Percentiles rank a stretch among this genome's conserved stretches.
Conservation (phyloP, 2,113 vertebrate genomes). For the Mungos mungo region DNA sequence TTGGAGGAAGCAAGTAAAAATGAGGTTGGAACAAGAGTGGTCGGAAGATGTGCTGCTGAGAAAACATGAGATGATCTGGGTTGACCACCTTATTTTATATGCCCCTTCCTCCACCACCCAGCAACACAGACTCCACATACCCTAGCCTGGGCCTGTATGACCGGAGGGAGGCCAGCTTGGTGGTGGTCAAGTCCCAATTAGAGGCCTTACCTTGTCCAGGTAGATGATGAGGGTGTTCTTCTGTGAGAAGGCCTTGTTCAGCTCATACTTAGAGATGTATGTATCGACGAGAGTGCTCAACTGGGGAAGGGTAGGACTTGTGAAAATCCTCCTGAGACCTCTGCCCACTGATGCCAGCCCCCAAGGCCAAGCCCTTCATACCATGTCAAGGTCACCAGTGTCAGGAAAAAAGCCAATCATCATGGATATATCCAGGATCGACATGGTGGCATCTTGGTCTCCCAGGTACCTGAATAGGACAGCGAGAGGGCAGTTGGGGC, state of each 20-base stretch:
- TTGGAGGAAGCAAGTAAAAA: not conserved
- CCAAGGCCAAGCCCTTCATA: conserved; percentile 48
- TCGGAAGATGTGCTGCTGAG: not conserved
- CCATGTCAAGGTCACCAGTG: conserved; percentile 77
- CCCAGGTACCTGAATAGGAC: conserved; percentile 75
- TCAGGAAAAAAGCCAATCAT: conserved; percentile 85
- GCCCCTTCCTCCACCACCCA: not conserved
- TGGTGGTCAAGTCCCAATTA: accelerated
- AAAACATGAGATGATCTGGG: not conserved
- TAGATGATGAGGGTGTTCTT: conserved; percentile 91
- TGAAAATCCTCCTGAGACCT: not conserved
- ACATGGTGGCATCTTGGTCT: conserved; percentile 81
- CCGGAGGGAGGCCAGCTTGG: not conserved
- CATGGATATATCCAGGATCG: conserved; percentile 86
- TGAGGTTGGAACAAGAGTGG: not conserved
- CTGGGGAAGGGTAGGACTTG: conserved; percentile 65
- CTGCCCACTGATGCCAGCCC: not conserved
- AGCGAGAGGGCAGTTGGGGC: not conserved
- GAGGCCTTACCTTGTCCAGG: conserved; percentile 87
- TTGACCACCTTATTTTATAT: not conserved
- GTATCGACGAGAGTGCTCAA: conserved; percentile 82
- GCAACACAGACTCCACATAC: not conserved
- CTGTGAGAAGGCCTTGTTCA: conserved; percentile 79
- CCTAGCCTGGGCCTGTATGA: not conserved
- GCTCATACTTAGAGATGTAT: conserved; percentile 87